These are phyloP conservation scores for Silurus glanis DNA, from an alignment of 2,113 vertebrate genomes.

Conservation along the genomic window DNA sequence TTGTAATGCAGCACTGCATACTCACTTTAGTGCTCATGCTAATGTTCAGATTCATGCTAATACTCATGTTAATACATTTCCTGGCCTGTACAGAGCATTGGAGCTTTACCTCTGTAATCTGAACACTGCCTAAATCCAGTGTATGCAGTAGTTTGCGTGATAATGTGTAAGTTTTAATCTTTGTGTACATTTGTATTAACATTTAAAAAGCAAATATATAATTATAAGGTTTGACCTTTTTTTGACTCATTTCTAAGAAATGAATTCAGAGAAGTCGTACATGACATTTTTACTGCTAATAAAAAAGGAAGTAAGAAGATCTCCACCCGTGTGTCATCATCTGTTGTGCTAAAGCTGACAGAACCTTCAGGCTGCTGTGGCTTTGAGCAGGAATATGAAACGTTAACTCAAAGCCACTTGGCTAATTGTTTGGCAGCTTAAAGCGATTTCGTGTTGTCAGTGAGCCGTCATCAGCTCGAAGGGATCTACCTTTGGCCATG, in stretches of 20 bases:
- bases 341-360: background rate
- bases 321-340: background rate
- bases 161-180: background rate
- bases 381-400: background rate
- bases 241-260: background rate
- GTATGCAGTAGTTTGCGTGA: background rate
- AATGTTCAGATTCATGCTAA: too few species aligned
- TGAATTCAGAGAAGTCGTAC: background rate
- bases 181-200: background rate
- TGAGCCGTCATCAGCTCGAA: background rate
- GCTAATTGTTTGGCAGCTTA: background rate
- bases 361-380: background rate
- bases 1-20: background rate
- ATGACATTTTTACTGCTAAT: background rate
- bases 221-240: background rate
- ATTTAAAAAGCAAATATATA: background rate
- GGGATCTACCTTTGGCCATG: background rate
- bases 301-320: background rate
- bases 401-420: background rate
- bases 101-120: too few species aligned
- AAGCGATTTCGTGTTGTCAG: background rate
- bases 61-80: background rate
- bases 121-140: background rate
- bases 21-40: background rate
- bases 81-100: background rate